Conservation (phyloP, 1,140 invertebrate genomes). For the Drosophila saltans region DNA sequence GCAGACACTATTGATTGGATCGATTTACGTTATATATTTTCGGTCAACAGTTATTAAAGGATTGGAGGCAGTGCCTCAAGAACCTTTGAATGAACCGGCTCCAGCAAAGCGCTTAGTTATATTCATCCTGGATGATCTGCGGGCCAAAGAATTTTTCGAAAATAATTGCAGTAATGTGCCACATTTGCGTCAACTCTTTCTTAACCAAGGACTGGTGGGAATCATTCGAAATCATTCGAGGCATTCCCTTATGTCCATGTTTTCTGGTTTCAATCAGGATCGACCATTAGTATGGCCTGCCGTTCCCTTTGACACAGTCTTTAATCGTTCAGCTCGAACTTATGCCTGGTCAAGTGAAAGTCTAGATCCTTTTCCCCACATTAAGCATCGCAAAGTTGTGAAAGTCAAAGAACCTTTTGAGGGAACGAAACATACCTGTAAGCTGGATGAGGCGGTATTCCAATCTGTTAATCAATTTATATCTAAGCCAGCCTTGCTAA, state of each 20-base stretch:
- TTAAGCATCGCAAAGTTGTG: conserved; percentile 56
- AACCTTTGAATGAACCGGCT: conserved; percentile 83
- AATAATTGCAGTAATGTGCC: conserved; percentile 47
- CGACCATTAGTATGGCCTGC: conserved; percentile 95
- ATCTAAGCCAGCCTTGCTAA: conserved; percentile 75
- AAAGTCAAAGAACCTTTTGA: neutral
- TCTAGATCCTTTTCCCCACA: conserved; percentile 87
- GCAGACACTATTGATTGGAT: conserved; percentile 85
- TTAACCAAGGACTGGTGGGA: conserved; percentile 89
- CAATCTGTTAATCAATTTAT: conserved; percentile 90
- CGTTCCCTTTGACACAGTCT: conserved; percentile 97
- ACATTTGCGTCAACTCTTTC: conserved; percentile 61
- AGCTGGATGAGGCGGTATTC: conserved; percentile 95
- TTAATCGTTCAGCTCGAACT: conserved; percentile 89
- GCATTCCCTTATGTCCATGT: conserved; percentile 95
- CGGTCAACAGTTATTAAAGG: conserved; percentile 85
- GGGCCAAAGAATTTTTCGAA: conserved; percentile 90
- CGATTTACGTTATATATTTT: conserved; percentile 87
- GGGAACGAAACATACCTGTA: conserved; percentile 77
- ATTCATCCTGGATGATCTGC: conserved; percentile 93
- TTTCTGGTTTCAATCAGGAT: conserved; percentile 97
- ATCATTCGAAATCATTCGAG: conserved; percentile 95
- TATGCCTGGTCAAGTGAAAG: conserved; percentile 96
- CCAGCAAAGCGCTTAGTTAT: conserved; percentile 91
- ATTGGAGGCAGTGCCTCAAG: conserved; percentile 83